Conservation (phyloP, 2,888 invertebrate species). For the Dicycla oo region DNA sequence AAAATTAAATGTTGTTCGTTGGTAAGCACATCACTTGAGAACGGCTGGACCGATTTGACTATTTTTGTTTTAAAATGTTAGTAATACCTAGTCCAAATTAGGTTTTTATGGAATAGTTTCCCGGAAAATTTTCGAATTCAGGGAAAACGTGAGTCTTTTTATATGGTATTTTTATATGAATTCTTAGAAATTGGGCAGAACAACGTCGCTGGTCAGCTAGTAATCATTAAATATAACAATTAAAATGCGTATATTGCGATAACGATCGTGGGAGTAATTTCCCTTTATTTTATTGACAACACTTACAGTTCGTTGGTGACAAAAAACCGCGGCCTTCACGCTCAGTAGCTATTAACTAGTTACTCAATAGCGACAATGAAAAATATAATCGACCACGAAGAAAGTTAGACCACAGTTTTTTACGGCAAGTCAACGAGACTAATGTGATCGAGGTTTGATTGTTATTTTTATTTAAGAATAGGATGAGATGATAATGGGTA, state of each 20-base stretch:
- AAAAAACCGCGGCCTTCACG: constrained; percentile 85
- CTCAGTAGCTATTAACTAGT: constrained; percentile 75
- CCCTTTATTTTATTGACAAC: constrained; percentile 51
- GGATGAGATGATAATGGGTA: constrained; percentile 6
- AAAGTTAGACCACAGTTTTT: constrained; percentile 71
- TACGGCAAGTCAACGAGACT: constrained; percentile 55
- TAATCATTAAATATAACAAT: too few species aligned
- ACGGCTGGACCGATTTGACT: too few species aligned
- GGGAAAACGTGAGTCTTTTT: too few species aligned
- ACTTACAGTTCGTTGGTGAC: constrained; percentile 55
- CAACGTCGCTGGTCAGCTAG: too few species aligned
- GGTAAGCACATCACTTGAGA: too few species aligned
- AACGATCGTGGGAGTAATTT: constrained; percentile 35
- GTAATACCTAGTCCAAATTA: too few species aligned
- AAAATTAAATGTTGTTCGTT: too few species aligned
- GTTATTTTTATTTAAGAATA: constrained; percentile 29
- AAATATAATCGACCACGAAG: constrained; percentile 73
- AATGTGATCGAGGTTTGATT: constrained; percentile 56
- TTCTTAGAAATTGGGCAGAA: too few species aligned
- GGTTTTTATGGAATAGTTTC: too few species aligned
- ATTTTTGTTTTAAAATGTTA: too few species aligned
- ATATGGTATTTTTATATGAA: too few species aligned
- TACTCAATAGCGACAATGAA: constrained; percentile 86
- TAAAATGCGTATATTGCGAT: not conserved
- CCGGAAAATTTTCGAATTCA: too few species aligned